Evolutionary conservation across 2,888 invertebrate genomes (phyloP), one percentile per base, ranked within the genome.

Genomic region (Caenorhabditis sulstoni): DNA sequence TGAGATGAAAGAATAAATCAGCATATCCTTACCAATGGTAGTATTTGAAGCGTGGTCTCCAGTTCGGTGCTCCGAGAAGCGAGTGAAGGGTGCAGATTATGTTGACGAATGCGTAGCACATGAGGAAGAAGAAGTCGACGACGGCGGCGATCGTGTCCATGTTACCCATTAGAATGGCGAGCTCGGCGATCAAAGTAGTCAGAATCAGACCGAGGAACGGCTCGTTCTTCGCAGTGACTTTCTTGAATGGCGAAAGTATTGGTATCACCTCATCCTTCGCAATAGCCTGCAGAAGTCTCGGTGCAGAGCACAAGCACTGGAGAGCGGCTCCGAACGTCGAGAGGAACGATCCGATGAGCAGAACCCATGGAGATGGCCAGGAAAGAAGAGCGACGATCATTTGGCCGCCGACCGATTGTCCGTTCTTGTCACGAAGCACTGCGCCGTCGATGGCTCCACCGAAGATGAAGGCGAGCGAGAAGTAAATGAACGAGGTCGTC

Each of bases 61-160:
- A 99, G 92, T 97, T 98, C 12, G 99, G 99, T 20, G 97, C 96
- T 35, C 91, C 91, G 35, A 99, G 93, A 14, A 99, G 92, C 0
- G 99, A 98, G 92, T 99, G 99, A 59, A 99, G 93, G 61, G 96
- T 97, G 92, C 99, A 99, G 57, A 99, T 99, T 81, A 99, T 93
- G 92, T 99, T 99, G 18, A 99, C 98, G 92, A 99, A 99, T 49
- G 97, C 97, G 91, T 99, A 99, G 92, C 99, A 99, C 98, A 99
- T 99, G 83, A 99, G 94, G 94, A 99, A 99, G 93, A 99, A 99
- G 85, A 90, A 90, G 79, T 90, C 90, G 52, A 90, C 88, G 8
- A 90, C 88, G 0, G 99, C 98, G 4, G 98, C 97, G 84, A 99
- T 93, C 90, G 95, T 94, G 92, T 99, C 99, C 70, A 99, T 95